Evolutionary conservation across 2,113 vertebrate species (phyloP).

Genomic region (Octodon degus): DNA sequence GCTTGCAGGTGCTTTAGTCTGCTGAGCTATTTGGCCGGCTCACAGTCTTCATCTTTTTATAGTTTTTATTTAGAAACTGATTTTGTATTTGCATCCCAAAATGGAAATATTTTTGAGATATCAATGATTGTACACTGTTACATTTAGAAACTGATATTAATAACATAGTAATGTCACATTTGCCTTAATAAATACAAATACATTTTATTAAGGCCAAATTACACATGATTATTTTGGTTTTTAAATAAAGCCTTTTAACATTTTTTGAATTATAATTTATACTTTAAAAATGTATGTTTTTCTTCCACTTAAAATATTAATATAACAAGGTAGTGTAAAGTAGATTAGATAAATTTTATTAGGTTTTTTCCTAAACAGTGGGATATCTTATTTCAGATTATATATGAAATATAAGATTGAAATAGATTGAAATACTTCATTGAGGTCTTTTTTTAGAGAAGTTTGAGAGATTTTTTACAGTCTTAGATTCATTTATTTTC

Average conservation of each 20-base stretch:
- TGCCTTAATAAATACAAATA: slow-evolving; percentile 37
- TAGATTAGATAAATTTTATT: slow-evolving; percentile 47
- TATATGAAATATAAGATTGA: slow-evolving; percentile 54
- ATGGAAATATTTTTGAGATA: not conserved
- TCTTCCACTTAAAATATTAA: slow-evolving; percentile 53
- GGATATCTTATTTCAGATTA: slow-evolving; percentile 61
- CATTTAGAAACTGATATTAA: slow-evolving; percentile 36
- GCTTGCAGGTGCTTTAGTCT: no score
- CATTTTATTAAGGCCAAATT: slow-evolving; percentile 41
- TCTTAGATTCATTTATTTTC: slow-evolving; percentile 66
- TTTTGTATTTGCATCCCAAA: slow-evolving; percentile 34
- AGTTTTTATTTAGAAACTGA: not conserved
- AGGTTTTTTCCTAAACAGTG: slow-evolving; percentile 43
- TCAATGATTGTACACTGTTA: not conserved
- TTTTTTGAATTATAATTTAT: slow-evolving; percentile 48
- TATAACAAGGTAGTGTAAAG: not conserved
- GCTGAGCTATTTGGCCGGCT: no score
- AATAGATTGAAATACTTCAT: slow-evolving; percentile 12
- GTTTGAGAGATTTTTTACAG: slow-evolving; percentile 1
- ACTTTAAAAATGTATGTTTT: not conserved
- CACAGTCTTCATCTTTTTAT: not conserved
- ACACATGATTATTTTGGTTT: not conserved
- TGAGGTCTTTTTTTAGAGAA: slow-evolving; percentile 51
- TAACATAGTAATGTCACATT: not conserved
- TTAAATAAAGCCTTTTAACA: slow-evolving; percentile 39